These are phyloP conservation scores for Rhorus exstirpatorius DNA, from an alignment of 2,888 invertebrate genomes.

Conservation along the genomic window DNA sequence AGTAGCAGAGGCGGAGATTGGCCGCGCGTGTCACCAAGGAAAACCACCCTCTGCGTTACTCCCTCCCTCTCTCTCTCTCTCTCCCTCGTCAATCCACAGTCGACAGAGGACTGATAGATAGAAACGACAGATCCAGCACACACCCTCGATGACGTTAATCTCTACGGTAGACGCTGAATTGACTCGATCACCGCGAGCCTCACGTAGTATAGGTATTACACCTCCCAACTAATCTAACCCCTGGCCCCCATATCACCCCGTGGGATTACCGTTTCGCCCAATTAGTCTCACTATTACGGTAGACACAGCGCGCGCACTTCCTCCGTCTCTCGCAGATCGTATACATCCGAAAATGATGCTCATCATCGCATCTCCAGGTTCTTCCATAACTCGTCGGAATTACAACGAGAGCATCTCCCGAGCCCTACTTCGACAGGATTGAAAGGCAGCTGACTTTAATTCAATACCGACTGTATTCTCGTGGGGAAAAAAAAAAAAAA, in stretches of 20 bases:
- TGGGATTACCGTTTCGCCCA: conserved; percentile 67
- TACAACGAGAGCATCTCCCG: not conserved
- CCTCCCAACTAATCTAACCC: conserved; percentile 7
- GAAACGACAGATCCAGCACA: conserved; percentile 22
- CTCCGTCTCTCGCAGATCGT: conserved; percentile 1
- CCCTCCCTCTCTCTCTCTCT: conserved; percentile 2
- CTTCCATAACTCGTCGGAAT: not conserved
- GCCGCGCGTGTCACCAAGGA: conserved; percentile 67
- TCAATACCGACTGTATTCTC: not conserved
- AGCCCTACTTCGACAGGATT: not conserved
- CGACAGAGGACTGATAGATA: conserved; percentile 32
- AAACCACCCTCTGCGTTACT: conserved; percentile 54
- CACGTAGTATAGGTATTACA: conserved; percentile 31
- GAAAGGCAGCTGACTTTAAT: not conserved
- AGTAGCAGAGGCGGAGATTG: conserved; percentile 30
- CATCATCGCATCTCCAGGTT: not conserved
- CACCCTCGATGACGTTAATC: conserved; percentile 65
- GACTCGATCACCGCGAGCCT: conserved; percentile 47
- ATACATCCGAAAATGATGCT: conserved; percentile 26
- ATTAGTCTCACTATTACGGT: conserved; percentile 57
- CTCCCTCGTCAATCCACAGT: not conserved
- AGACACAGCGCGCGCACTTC: conserved; percentile 1
- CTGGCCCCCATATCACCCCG: conserved; percentile 55
- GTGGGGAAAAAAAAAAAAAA: not conserved
- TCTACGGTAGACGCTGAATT: conserved; percentile 61